A percentile compares a stretch with the other conserved stretches of the same genome.
Conservation (phyloP, 2,888 invertebrate genomes). For the Sphecodes monilicornis region DNA sequence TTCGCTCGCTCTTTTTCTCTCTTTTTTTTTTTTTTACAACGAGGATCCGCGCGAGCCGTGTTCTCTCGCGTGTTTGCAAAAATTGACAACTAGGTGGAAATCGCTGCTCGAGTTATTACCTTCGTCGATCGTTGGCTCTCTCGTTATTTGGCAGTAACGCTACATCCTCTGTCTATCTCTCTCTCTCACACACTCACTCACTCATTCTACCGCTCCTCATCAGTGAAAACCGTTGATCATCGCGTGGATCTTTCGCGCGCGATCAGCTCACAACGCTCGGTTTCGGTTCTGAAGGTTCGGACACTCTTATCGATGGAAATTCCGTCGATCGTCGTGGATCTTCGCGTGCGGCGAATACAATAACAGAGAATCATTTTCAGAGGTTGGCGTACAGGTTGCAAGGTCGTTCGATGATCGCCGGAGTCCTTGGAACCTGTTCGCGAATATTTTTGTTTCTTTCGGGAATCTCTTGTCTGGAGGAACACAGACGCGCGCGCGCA, state of each 20-base stretch:
- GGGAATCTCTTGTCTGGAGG: no score
- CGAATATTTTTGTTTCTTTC: conserved; percentile 46
- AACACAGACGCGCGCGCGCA: background rate
- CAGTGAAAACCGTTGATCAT: background rate
- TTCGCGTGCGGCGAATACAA: background rate
- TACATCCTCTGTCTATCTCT: conserved; percentile 1
- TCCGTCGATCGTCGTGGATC: background rate
- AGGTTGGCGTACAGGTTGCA: conserved; percentile 70
- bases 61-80: background rate
- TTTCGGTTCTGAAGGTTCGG: background rate
- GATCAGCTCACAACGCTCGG: background rate
- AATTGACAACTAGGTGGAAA: conserved; percentile 5
- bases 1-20: conserved; percentile 38
- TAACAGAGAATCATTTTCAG: conserved; percentile 24
- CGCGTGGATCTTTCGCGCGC: background rate
- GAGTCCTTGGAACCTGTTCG: conserved; percentile 71
- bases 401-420: conserved; percentile 46
- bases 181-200: background rate
- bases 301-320: background rate
- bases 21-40: conserved; percentile 55
- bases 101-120: background rate
- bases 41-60: conserved; percentile 5
- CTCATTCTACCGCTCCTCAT: background rate
- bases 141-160: conserved; percentile 41
- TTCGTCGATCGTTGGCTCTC: conserved; percentile 2